Base-by-base conservation (phyloP, 2,888 invertebrate genomes). In the Pseudeuparius sepicola region DNA sequence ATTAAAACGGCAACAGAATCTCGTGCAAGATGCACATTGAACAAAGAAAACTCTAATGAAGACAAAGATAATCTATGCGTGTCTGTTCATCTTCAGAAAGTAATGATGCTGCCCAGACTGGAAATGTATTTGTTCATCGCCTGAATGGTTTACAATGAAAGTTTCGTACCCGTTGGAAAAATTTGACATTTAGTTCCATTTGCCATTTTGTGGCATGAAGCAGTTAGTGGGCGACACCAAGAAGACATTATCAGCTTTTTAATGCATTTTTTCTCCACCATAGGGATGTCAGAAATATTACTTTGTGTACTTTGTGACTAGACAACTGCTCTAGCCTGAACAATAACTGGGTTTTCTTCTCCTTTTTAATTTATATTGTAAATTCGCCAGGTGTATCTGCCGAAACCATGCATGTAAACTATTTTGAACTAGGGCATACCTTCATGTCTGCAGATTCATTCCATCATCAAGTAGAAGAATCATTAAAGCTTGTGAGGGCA, bases 291-390 rank as follows among this genome's bases (percentile, higher is more conserved):
- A 23, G 31, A 31, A 34, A 37, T 24, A 31, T 45, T 29, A 45
- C 36, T 17, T 23, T 49, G 6, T 45, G 47, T n/a, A n/a, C n/a
- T n/a, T n/a, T n/a, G n/a, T n/a, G n/a, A 46, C 15, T 46, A 3
- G 37, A 37, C 14, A 37, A 37, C 17, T 37, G 37, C 26, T 10
- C 34, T 14, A 11, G 23, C 14, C 26, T 4, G 11, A 28, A 27
- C 14, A n/a, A n/a, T n/a, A n/a, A n/a, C 11, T 33, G 33, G 33
- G 32, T 29, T 5, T 33, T 37, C 3, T 28, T 37, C 6, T 23
- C 13, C 9, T 24, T 14, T 16, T 20, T 37, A 7, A 16, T 33
- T 7, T 30, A 37, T 17, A 32, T 26, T 11, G 30, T 23, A 10
- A 28, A 23, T 17, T 15, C 20, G 12, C 24, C 28, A 13, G 28